Evolutionary conservation across 2,888 invertebrate species (phyloP).

Genomic region (Liposcelis brunnea): DNA sequence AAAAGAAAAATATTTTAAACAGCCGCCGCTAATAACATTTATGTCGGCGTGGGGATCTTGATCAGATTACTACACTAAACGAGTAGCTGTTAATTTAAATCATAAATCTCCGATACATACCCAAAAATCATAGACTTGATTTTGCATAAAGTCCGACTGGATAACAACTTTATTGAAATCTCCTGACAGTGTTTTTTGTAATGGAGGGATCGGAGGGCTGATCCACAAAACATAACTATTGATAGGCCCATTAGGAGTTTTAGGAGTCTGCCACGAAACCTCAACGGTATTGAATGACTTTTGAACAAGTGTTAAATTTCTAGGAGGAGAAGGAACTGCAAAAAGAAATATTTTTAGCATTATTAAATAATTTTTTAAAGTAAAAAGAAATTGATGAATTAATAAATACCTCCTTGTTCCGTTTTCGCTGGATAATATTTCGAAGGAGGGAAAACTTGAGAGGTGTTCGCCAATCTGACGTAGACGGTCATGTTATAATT

Average conservation of each 20-base stretch:
- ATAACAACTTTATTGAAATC: background rate
- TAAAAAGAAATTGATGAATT: slow-evolving; percentile 9
- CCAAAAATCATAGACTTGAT: slow-evolving; percentile 51
- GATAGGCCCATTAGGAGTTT: slow-evolving; percentile 42
- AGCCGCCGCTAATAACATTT: no score
- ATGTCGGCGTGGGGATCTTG: no score
- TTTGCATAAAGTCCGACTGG: slow-evolving; percentile 32
- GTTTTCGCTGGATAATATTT: slow-evolving; percentile 45
- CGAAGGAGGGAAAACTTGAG: slow-evolving; percentile 41
- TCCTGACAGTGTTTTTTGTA: background rate
- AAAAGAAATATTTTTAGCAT: slow-evolving; percentile 19
- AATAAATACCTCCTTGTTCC: slow-evolving; percentile 52
- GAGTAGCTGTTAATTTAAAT: no score
- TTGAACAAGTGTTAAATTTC: slow-evolving; percentile 44
- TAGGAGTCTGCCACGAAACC: slow-evolving; percentile 51
- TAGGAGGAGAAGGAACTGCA: slow-evolving; percentile 53
- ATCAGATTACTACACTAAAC: no score
- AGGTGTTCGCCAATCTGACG: slow-evolving; percentile 39
- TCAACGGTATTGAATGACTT: slow-evolving; percentile 43
- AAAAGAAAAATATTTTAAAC: no score
- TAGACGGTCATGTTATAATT: slow-evolving; percentile 67
- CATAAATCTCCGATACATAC: no score
- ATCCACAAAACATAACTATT: slow-evolving; percentile 44
- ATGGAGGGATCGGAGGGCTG: slow-evolving; percentile 44
- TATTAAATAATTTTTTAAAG: slow-evolving; percentile 7